Base-by-base conservation (phyloP, 1,140 invertebrate species). In the Pseudachorutes palmiensis region DNA sequence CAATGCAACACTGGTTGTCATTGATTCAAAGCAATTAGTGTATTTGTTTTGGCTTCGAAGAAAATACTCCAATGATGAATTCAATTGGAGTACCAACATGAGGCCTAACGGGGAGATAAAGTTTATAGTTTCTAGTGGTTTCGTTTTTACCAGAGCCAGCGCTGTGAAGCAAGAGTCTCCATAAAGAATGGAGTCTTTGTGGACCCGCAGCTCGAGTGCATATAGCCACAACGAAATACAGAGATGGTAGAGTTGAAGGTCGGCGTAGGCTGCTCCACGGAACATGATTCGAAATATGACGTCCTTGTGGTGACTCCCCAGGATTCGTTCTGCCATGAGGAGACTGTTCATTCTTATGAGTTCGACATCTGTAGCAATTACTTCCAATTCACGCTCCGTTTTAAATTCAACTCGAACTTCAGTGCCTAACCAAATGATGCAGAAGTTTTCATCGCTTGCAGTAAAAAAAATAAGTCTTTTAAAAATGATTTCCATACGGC, bases 181-280 rank as follows among this genome's bases (percentile, higher is more conserved):
- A 74, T 81, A 86, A 55, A 85, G 79, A 69, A 90, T 84, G 24
- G 86, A 86, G 80, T 88, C 88, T 78, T 87, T 91, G 72, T 85
- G 82, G 3, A 92, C 86, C 70, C 89, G 81, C 62, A 90, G 84
- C 77, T 91, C 84, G 22, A 94, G 79, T 31, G 88, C 87, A 78
- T 89, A 85, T 66, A 82, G 80, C 91, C 91, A 94, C 22, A 94
- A 79, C 78, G 91, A 87, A 66, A 93, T 89, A 77, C 91, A 93
- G 62, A 87, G 81, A 75, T 92, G 88, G 79, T 91, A 89, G 68
- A 88, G 84, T 67, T 90, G 79, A 24, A 88, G 85, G 77, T 94
- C 91, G 0, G 89, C 91, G 79, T 92, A 94, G 0, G 89, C 85
- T 2, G 91, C 92, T 45, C 91, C 31, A 26, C n/a, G 19, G 51